phyloP scores from a whole-genome alignment of 2,113 vertebrate species.

The Stigmatopora argus region DNA sequence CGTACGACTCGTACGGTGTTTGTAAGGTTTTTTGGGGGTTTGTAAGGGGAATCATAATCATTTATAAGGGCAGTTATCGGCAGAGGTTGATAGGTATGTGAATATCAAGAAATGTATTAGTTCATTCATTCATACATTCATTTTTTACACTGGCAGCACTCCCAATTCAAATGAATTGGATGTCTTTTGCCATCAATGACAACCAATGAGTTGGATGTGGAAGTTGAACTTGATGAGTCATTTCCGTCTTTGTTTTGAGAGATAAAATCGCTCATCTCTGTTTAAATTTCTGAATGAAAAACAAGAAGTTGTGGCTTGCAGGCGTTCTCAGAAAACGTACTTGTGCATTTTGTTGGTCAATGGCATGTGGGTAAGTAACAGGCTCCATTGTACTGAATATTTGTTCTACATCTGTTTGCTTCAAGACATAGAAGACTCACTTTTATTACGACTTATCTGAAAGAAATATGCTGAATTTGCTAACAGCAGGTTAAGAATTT shows the following conservation, averaged over 20 bases:
- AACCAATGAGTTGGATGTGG: background rate
- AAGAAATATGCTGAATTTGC: background rate
- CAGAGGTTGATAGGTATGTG: too few species aligned
- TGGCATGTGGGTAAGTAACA: slow-evolving; percentile 39
- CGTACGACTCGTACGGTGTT: too few species aligned
- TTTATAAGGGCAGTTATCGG: too few species aligned
- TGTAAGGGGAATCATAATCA: too few species aligned
- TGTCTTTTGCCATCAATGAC: too few species aligned
- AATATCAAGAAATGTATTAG: too few species aligned
- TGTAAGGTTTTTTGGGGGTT: too few species aligned
- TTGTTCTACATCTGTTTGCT: background rate
- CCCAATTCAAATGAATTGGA: too few species aligned
- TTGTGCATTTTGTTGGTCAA: slow-evolving; percentile 33
- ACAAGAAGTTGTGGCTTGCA: slow-evolving; percentile 38
- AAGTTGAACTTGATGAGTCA: slow-evolving; percentile 11
- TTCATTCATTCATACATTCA: too few species aligned
- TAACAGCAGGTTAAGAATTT: background rate
- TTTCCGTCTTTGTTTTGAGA: slow-evolving; percentile 62
- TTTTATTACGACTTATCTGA: background rate
- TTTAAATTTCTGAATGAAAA: slow-evolving; percentile 50
- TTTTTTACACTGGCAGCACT: too few species aligned
- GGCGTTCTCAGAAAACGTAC: slow-evolving; percentile 16
- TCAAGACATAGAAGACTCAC: background rate
- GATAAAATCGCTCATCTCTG: slow-evolving; percentile 24
- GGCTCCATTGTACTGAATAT: slow-evolving; percentile 7